Conservation (phyloP, 2,113 vertebrate genomes). For the Talpa occidentalis region DNA sequence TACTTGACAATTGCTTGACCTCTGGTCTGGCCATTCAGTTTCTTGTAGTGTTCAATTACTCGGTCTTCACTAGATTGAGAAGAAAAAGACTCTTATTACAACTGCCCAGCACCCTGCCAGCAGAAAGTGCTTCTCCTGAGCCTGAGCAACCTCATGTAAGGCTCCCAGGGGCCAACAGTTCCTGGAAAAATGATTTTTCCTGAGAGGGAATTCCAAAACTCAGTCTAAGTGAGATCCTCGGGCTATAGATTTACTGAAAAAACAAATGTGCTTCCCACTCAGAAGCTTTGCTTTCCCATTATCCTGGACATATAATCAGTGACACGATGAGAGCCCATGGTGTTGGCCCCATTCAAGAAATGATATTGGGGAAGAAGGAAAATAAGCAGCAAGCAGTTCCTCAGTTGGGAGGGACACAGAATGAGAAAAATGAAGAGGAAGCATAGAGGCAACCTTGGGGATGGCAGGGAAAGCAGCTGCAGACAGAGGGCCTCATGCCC, state of each 20-base stretch:
- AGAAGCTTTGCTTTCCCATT: neutral
- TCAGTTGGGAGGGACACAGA: neutral
- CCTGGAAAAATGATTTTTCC: neutral
- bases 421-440: neutral
- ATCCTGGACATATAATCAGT: neutral
- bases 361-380: neutral
- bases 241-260: neutral
- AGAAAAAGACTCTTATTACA: constrained; percentile 61
- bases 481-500: neutral
- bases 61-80: constrained; percentile 94
- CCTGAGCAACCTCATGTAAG: accelerated
- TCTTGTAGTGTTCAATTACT: constrained; percentile 98
- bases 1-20: constrained; percentile 99
- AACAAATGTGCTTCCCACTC: neutral
- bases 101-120: neutral
- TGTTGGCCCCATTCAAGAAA: neutral
- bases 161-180: neutral
- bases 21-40: constrained; percentile 96
- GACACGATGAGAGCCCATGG: neutral
- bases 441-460: too few relatives aligned
- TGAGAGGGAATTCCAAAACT: neutral
- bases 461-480: neutral
- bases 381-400: neutral
- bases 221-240: neutral
- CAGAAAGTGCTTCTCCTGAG: neutral